phyloP scores from a whole-genome alignment of 2,113 vertebrate species.

The Piaya cayana region DNA sequence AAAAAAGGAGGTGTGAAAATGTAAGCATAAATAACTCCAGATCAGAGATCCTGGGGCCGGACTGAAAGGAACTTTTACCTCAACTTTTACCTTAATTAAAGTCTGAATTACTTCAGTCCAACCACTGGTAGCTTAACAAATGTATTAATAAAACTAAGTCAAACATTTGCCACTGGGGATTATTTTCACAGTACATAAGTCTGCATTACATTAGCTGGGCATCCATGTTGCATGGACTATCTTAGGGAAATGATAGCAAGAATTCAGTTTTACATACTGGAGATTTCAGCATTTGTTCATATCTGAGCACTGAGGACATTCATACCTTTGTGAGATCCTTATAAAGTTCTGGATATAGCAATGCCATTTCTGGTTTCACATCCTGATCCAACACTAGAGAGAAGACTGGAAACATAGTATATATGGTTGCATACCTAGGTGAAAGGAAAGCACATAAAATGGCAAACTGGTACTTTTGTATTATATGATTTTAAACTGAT shows the following conservation, averaged over 20 bases:
- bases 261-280: neutral
- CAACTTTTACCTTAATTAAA: neutral
- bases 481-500: neutral
- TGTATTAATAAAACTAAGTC: neutral
- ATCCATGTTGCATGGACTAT: neutral
- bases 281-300: neutral
- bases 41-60: neutral
- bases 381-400: slow-evolving; percentile 97
- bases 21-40: neutral
- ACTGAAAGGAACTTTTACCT: neutral
- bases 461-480: neutral
- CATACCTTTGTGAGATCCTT: slow-evolving; percentile 97
- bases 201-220: neutral
- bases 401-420: slow-evolving; percentile 99
- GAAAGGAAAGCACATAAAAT: neutral
- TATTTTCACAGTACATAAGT: neutral
- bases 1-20: neutral
- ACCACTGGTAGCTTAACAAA: neutral
- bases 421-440: slow-evolving; percentile 92
- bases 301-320: neutral
- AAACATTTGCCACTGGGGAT: neutral
- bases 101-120: neutral
- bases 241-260: neutral
- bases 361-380: slow-evolving; percentile 94
- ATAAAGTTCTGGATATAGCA: slow-evolving; percentile 97